phyloP scores from a whole-genome alignment of 2,888 invertebrate species.

The Elmis aenea region DNA sequence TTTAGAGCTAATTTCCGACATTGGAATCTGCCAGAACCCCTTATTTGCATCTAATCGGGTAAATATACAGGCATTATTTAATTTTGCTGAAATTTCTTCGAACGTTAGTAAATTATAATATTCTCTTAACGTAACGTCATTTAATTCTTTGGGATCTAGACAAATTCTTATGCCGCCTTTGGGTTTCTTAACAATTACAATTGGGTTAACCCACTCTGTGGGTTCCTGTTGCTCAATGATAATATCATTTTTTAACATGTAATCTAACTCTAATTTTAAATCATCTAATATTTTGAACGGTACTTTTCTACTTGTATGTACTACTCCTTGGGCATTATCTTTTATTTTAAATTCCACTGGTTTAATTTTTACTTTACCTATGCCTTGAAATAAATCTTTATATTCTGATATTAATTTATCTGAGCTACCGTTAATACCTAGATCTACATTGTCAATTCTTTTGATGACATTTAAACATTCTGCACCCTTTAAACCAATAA shows the following conservation, averaged over 20 bases:
- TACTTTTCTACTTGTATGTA: constrained; percentile 16
- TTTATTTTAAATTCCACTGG: constrained; percentile 12
- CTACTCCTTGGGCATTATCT: constrained; percentile 9
- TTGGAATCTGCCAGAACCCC: constrained; percentile 18
- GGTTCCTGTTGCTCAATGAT: constrained; percentile 14
- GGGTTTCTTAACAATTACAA: constrained; percentile 20
- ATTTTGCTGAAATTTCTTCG: no score
- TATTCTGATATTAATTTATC: constrained; percentile 7
- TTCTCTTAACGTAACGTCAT: constrained; percentile 20
- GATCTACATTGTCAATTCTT: neutral
- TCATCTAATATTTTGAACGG: constrained; percentile 11
- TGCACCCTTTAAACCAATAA: constrained; percentile 3
- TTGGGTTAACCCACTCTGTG: constrained; percentile 21
- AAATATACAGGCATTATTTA: no score
- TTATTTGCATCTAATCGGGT: constrained; percentile 15
- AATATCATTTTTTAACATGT: constrained; percentile 14
- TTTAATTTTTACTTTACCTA: no score
- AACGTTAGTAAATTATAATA: no score
- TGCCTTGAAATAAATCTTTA: constrained; percentile 13
- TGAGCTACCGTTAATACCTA: constrained; percentile 1
- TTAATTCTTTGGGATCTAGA: constrained; percentile 23
- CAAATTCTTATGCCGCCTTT: constrained; percentile 18
- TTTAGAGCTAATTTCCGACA: neutral
- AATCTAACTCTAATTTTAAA: constrained; percentile 16
- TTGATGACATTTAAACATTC: constrained; percentile 2